phyloP scores from a whole-genome alignment of 2,113 vertebrate species.

The Chascanopsetta lugubris region DNA sequence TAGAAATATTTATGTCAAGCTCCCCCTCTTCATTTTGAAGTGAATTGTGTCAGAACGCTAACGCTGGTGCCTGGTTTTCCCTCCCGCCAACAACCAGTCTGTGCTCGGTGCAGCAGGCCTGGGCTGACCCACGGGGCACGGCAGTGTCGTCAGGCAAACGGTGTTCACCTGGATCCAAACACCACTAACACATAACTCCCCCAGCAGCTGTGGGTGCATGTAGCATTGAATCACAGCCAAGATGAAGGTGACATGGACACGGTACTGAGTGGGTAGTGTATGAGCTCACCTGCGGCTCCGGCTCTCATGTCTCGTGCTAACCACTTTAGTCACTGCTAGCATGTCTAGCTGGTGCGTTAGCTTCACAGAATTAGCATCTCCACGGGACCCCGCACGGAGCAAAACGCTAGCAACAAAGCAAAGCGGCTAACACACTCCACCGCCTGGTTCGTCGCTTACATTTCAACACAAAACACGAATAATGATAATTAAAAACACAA shows the following conservation, averaged over 20 bases:
- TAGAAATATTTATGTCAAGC: no score
- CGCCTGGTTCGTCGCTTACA: neutral
- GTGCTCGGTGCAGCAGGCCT: slow-evolving; percentile 45
- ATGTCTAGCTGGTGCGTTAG: slow-evolving; percentile 36
- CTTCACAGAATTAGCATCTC: slow-evolving; percentile 8
- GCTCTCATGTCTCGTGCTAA: slow-evolving; percentile 19
- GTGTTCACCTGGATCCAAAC: neutral
- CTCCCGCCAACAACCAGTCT: slow-evolving; percentile 79
- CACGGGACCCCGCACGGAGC: neutral
- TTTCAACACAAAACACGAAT: accelerated
- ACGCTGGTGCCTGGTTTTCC: slow-evolving; percentile 53
- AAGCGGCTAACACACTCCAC: neutral
- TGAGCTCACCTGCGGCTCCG: neutral
- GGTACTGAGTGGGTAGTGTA: neutral
- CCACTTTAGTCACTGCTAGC: slow-evolving; percentile 4
- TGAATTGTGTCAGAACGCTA: neutral
- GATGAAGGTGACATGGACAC: neutral
- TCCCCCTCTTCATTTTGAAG: no score
- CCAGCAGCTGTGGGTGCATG: no score
- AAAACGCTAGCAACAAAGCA: neutral
- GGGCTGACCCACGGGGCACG: slow-evolving; percentile 1
- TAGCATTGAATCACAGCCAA: accelerated
- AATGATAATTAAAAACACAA: neutral
- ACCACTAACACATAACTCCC: no score
- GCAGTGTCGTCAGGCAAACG: slow-evolving; percentile 11